Evolutionary conservation across 2,797 vertebrate species (phyloP), one percentile per base, ranked within the genome.

Genomic region (Capromys pilorides): DNA sequence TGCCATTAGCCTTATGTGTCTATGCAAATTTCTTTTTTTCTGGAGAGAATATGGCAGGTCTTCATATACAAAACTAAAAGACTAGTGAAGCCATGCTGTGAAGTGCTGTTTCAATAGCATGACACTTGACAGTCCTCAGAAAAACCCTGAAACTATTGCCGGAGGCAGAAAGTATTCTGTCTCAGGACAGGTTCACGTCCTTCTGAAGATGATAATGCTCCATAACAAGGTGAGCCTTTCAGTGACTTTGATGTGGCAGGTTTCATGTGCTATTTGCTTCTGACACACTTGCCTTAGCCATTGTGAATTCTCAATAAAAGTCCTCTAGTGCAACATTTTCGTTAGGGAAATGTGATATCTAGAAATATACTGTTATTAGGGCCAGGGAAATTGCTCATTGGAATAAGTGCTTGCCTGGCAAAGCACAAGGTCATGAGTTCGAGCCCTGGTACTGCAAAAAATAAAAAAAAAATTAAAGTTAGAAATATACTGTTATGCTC

Each of bases 101-200:
- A 81, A 85, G 83, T 88, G 18, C 49, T 90, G 5, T 71, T 93
- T 83, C 36, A 86, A 71, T 71, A 45, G 79, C 62, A 39, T 33
- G 24, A 66, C 26, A 51, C 33, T 90, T 90, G 45, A 88, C 18
- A 49, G 57, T 88, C 31, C 67, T 45, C 22, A 64, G 16, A 73
- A 57, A 67, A 71, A 18, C 19, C 66, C 36, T 81, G 36, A 84
- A 90, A 92, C 87, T 96, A 77, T 81, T 95, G 67, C n/a, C 86
- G 73, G 94, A 97, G 82, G 88, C 86, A 97, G 66, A 54, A 96
- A 83, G 85, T 95, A 93, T 75, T 94, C 96, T 96, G 28, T 97
- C 93, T 97, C 93, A 97, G 96, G 96, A 95, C 78, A 96, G 95
- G 71, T 96, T 96, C 87, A 96, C 94, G 96, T 62, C 49, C 66